These are phyloP conservation scores for Leucoraja ocellata DNA, from an alignment of 2,797 vertebrate species.

Conservation along the genomic window DNA sequence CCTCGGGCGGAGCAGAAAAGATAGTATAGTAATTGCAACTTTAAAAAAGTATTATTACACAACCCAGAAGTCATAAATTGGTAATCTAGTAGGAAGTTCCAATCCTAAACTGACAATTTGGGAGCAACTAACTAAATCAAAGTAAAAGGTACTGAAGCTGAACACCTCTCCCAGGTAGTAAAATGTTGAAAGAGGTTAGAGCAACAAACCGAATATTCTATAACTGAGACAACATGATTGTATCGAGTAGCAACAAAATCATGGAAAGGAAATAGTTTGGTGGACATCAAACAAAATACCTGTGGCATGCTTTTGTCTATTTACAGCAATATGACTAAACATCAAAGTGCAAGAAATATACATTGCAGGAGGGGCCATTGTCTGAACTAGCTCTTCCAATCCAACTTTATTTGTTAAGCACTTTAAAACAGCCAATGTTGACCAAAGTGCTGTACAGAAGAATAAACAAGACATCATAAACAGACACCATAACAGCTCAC, in stretches of 20 bases:
- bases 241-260: background rate
- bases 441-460: too few relatives aligned
- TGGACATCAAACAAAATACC: background rate
- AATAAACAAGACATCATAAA: too few relatives aligned
- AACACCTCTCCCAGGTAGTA: background rate
- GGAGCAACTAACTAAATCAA: background rate
- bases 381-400: background rate
- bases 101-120: background rate
- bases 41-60: too few relatives aligned
- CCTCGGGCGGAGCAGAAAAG: background rate
- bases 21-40: background rate
- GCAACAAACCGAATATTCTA: background rate
- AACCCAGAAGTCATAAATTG: background rate
- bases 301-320: background rate
- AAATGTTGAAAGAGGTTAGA: background rate
- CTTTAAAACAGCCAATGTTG: too few relatives aligned
- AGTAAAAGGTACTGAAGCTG: background rate
- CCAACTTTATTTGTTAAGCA: too few relatives aligned
- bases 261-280: background rate
- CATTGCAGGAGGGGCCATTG: background rate
- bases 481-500: too few relatives aligned
- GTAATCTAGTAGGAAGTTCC: background rate
- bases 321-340: background rate
- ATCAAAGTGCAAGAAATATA: background rate
- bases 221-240: background rate